Percentiles rank a stretch among this genome's conserved stretches.
These are phyloP conservation scores for Spodoptera littoralis DNA, from an alignment of 2,888 invertebrate species.

Conservation along the genomic window DNA sequence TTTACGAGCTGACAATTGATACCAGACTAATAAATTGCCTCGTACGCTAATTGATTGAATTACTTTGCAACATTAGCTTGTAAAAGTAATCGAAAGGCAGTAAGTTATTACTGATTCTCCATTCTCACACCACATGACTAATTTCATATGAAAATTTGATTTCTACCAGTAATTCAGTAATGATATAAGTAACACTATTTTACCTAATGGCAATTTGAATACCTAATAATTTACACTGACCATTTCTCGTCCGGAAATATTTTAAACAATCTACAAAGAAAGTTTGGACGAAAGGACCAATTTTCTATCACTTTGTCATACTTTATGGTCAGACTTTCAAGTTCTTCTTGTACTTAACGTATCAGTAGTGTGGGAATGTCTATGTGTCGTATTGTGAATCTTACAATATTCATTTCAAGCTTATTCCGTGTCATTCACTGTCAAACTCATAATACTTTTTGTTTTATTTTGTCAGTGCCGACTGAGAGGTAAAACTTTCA, in stretches of 20 bases:
- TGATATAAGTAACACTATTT: background rate
- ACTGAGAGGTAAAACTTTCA: constrained; percentile 75
- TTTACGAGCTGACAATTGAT: constrained; percentile 3
- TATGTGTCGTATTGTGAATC: constrained; percentile 38
- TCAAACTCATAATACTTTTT: constrained; percentile 71
- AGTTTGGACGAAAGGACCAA: constrained; percentile 1
- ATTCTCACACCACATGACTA: constrained; percentile 54
- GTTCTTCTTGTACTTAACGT: background rate
- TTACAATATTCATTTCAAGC: constrained; percentile 69
- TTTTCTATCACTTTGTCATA: background rate
- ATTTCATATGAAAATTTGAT: constrained; percentile 17
- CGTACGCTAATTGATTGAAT: constrained; percentile 20
- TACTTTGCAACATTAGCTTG: constrained; percentile 18
- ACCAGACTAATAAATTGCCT: constrained; percentile 18
- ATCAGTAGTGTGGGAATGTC: constrained; percentile 53
- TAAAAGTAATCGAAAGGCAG: constrained; percentile 32
- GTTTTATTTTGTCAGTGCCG: constrained; percentile 77
- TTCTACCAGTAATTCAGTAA: constrained; percentile 5
- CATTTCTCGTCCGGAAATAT: too few species aligned
- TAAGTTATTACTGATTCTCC: constrained; percentile 24
- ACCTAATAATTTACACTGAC: too few species aligned
- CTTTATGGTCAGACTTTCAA: background rate
- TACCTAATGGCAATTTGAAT: background rate
- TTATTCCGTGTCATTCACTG: constrained; percentile 73
- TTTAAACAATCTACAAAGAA: background rate